A percentile compares a stretch with the other conserved stretches of the same genome.
phyloP scores from a whole-genome alignment of 1,140 invertebrate species.

The Stenopsyche tienmushanensis region DNA sequence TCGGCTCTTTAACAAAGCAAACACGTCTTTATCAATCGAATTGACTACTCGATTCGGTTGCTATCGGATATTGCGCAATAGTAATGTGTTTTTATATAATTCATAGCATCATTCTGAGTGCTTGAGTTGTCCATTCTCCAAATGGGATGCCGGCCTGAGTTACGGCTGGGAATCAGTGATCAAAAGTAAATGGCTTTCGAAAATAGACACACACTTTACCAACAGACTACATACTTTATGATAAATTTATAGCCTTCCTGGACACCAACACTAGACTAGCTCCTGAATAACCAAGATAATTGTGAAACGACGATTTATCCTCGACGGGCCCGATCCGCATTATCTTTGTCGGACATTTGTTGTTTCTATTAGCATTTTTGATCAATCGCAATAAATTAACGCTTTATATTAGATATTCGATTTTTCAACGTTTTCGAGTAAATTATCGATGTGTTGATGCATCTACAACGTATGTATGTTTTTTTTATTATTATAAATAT shows the following conservation, averaged over 20 bases:
- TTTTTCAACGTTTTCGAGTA: no score
- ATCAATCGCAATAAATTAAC: slow-evolving; percentile 22
- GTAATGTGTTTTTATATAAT: no score
- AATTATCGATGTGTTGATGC: no score
- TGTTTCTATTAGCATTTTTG: slow-evolving; percentile 25
- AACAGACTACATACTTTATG: slow-evolving; percentile 7
- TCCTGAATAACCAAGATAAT: slow-evolving; percentile 24
- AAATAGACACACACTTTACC: background rate
- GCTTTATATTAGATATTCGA: no score
- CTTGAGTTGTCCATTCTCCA: slow-evolving; percentile 7
- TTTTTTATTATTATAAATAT: no score
- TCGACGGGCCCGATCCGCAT: background rate
- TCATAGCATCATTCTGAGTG: no score
- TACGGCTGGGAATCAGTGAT: slow-evolving; percentile 1
- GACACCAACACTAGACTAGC: background rate
- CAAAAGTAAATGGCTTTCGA: background rate
- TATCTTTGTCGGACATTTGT: slow-evolving; percentile 23
- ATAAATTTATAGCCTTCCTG: slow-evolving; percentile 25
- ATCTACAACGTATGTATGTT: no score
- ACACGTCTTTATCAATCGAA: no score
- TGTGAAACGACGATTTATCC: slow-evolving; percentile 21
- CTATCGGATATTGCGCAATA: no score
- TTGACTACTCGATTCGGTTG: no score
- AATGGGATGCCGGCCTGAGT: slow-evolving; percentile 1
- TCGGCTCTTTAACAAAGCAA: no score